Evolutionary conservation across 1,140 invertebrate species (phyloP), one percentile per base, ranked within the genome.

Genomic region (Tetranychus cinnabarinus): DNA sequence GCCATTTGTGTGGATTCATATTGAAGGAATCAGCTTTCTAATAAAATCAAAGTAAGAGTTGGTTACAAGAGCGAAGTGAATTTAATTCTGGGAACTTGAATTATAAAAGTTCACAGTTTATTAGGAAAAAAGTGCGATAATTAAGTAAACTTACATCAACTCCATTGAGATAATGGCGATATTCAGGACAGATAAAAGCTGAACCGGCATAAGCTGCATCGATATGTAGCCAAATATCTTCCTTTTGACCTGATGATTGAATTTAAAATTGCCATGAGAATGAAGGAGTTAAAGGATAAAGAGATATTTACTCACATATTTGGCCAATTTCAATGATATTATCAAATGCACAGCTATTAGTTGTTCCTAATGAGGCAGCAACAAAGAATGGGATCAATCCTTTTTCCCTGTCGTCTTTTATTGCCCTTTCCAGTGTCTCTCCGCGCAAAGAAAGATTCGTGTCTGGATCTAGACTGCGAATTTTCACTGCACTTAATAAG

Each of bases 341-440:
- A 71, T 95, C 91, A 69, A 90, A 95, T 0, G 88, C 88, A 71
- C 89, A 93, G 66, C 85, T 88, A 1, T 88, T 89, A 1, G 90
- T 96, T 0, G 90, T 95, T 35, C 91, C 91, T 23, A 96, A 73
- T 3, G 75, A 76, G 10, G 73, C 69, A 1, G 71, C 71, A 1
- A 97, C 92, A 71, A 91, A 97, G 75, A 97, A 97, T n/a, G 93
- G 93, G 55, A 95, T 83, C 36, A 91, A 77, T 10, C 93, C 93
- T 68, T 84, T 82, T 56, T 84, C 81, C 66, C 81, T 80, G 70
- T 97, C 92, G 70, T 92, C 88, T 74, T 95, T 82, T n/a, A 70
- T 70, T 10, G 65, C 65, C 36, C 61, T 63, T 8, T 39, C 42
- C 2, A 70, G 60, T 10, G 62, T 59, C 1, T 65, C 58, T 1